Percentiles rank a stretch among this genome's conserved stretches.
phyloP scores from a whole-genome alignment of 2,888 invertebrate genomes.

The Caenorhabditis japonica region DNA sequence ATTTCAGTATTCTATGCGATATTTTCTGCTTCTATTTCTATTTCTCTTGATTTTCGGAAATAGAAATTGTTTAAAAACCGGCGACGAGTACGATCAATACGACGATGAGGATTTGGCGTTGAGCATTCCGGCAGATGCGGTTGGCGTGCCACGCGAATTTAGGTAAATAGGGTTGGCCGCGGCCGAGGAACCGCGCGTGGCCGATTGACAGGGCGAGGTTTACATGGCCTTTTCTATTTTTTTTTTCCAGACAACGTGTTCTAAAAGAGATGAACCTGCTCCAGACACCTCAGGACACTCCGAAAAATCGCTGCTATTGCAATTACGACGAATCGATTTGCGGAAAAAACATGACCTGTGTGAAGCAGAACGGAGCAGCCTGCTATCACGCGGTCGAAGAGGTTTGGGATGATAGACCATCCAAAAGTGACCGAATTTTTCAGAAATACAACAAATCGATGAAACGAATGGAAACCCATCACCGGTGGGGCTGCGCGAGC shows the following conservation, averaged over 20 bases:
- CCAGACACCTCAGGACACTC: constrained; percentile 14
- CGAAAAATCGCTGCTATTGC: constrained; percentile 71
- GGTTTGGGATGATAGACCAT: constrained; percentile 29
- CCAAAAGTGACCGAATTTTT: no score
- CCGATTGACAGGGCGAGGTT: background rate
- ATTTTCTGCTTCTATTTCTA: constrained; percentile 7
- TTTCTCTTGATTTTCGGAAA: constrained; percentile 26
- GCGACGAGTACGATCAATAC: constrained; percentile 33
- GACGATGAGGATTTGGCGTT: constrained; percentile 56
- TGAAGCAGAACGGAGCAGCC: constrained; percentile 69
- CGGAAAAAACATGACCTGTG: constrained; percentile 62
- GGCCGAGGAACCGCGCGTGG: no score
- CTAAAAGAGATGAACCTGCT: constrained; percentile 37
- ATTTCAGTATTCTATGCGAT: no score
- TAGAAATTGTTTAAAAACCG: background rate
- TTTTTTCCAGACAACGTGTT: constrained; percentile 23
- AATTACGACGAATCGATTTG: constrained; percentile 70
- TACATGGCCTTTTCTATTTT: background rate
- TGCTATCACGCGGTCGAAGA: constrained; percentile 71
- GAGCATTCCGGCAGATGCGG: constrained; percentile 55
- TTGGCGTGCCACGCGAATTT: constrained; percentile 47
- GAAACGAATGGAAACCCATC: constrained; percentile 64
- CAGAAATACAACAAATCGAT: constrained; percentile 59
- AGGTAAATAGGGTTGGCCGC: constrained; percentile 34
- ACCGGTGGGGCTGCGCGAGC: constrained; percentile 72